These are phyloP conservation scores for Mormyrops boulengeri DNA, from an alignment of 2,797 vertebrate genomes.

Conservation along the genomic window DNA sequence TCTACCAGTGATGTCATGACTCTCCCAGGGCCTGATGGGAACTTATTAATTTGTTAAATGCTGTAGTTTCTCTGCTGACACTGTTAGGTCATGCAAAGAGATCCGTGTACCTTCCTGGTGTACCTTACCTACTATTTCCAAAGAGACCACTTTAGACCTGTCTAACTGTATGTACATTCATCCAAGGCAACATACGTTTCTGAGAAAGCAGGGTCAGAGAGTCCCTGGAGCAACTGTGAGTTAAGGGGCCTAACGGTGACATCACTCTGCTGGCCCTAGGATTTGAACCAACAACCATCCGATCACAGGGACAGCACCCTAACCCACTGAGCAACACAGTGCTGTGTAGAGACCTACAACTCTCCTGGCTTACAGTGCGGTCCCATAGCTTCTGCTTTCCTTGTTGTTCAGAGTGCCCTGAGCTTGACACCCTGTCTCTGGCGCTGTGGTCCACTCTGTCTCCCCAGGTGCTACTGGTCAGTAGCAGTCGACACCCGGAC, in stretches of 20 bases:
- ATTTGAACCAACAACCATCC: background rate
- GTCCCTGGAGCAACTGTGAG: background rate
- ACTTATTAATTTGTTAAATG: background rate
- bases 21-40: background rate
- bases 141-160: background rate
- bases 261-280: background rate
- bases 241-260: background rate
- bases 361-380: background rate
- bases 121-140: background rate
- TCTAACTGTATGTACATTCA: background rate
- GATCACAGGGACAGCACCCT: background rate
- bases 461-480: slow-evolving; percentile 86
- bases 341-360: background rate
- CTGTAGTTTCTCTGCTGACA: background rate
- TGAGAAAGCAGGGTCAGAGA: background rate
- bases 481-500: slow-evolving; percentile 94
- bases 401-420: background rate
- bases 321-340: background rate
- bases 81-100: background rate
- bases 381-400: background rate
- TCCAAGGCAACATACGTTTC: background rate
- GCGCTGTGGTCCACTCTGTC: background rate
- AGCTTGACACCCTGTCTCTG: background rate
- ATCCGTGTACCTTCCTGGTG: background rate
- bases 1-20: background rate